Conservation (phyloP, 2,797 vertebrate genomes). For the Arnoldichthys spilopterus region DNA sequence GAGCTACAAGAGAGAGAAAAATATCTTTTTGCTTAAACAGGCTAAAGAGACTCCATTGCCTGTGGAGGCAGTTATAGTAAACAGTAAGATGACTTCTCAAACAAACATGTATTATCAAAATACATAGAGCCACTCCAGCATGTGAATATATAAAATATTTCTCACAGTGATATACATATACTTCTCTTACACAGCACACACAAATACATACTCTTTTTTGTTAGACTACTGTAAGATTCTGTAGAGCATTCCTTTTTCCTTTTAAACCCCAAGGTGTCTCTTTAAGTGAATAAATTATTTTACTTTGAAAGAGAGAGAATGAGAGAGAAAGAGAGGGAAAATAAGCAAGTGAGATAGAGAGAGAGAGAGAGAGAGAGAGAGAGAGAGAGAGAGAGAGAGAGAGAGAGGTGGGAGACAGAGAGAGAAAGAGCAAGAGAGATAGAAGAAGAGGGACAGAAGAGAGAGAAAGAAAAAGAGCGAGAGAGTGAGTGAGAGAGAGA, state of each 20-base stretch:
- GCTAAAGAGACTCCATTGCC: slow-evolving; percentile 34
- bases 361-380: too few relatives aligned
- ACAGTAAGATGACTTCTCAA: slow-evolving; percentile 36
- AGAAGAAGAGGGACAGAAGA: too few relatives aligned
- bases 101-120: slow-evolving; percentile 38
- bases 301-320: neutral
- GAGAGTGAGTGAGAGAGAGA: neutral
- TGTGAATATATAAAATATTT: slow-evolving; percentile 20
- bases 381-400: too few relatives aligned
- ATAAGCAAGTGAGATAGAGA: neutral
- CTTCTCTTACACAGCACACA: slow-evolving; percentile 15
- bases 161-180: neutral
- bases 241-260: neutral
- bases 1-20: slow-evolving; percentile 6
- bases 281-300: slow-evolving; percentile 30
- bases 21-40: slow-evolving; percentile 19
- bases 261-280: slow-evolving; percentile 23
- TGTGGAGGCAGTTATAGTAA: slow-evolving; percentile 38
- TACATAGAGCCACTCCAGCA: slow-evolving; percentile 31
- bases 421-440: neutral
- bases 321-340: too few relatives aligned
- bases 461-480: neutral
- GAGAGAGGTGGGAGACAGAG: neutral
- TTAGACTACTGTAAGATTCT: neutral
- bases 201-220: neutral